Percentiles rank a stretch among this genome's conserved stretches.
These are phyloP conservation scores for Lycaon pictus DNA, from an alignment of 2,113 vertebrate species.

Conservation along the genomic window DNA sequence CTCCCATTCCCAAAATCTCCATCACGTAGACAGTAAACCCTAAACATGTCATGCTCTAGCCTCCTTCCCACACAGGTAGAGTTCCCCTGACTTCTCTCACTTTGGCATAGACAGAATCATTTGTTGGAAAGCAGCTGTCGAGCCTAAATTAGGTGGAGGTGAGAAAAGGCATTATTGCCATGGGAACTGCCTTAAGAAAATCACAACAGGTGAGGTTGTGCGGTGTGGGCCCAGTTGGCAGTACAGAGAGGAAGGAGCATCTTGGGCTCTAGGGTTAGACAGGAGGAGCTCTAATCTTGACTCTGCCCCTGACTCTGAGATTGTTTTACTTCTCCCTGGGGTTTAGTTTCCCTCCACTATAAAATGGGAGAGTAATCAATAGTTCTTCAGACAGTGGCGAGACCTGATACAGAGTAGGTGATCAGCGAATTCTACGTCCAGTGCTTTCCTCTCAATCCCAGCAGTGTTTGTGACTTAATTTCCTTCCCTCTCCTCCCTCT, in stretches of 20 bases:
- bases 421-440: not conserved
- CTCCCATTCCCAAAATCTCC: not conserved
- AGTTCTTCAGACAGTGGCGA: not conserved
- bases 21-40: not conserved
- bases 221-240: accelerated
- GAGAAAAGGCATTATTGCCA: not conserved
- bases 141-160: not conserved
- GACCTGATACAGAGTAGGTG: not conserved
- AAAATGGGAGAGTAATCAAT: not conserved
- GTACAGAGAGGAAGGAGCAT: not conserved
- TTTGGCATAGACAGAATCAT: not conserved
- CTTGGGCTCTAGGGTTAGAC: not conserved
- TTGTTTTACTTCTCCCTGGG: not conserved
- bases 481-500: not conserved
- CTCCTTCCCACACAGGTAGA: not conserved
- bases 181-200: not conserved
- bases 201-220: not conserved
- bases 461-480: not conserved
- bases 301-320: not conserved
- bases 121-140: not conserved
- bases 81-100: not conserved
- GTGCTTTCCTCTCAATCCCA: not conserved
- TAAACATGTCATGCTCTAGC: not conserved
- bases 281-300: not conserved
- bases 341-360: not conserved